These are phyloP conservation scores for Marmota flaviventris DNA, from an alignment of 2,113 vertebrate species.

Conservation along the genomic window DNA sequence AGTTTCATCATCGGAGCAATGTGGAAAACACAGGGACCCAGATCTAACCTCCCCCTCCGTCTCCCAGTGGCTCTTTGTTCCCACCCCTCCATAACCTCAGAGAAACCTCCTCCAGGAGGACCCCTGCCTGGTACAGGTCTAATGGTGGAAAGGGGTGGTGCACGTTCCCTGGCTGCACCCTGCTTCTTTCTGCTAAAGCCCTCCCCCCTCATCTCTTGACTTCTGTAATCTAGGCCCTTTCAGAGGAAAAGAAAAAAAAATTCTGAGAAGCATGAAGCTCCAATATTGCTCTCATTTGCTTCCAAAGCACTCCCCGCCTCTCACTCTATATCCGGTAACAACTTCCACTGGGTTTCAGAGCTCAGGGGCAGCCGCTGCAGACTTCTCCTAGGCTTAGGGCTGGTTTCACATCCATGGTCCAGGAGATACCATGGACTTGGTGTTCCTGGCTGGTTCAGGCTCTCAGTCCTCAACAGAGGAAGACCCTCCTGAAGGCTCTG, in stretches of 20 bases:
- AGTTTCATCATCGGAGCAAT: not conserved
- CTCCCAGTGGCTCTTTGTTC: not conserved
- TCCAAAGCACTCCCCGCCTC: not conserved
- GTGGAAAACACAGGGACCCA: not conserved
- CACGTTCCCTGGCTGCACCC: too few relatives aligned
- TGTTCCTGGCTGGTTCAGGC: not conserved
- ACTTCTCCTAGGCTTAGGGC: not conserved
- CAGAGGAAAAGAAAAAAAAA: not conserved
- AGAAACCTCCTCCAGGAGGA: not conserved
- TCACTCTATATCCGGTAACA: not conserved
- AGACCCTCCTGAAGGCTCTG: not conserved
- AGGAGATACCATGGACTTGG: rapidly evolving
- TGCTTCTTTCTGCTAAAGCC: not conserved
- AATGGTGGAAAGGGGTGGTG: rapidly evolving
- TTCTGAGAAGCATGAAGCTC: not conserved
- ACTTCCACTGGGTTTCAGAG: not conserved
- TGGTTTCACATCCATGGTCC: not conserved
- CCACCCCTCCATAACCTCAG: not conserved
- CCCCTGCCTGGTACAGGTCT: not conserved
- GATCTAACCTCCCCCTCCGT: not conserved
- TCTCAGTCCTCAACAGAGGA: not conserved
- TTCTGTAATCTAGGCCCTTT: not conserved
- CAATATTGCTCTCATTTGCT: not conserved
- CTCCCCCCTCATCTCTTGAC: not conserved
- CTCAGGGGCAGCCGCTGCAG: not conserved